Evolutionary conservation across 1,140 invertebrate genomes (phyloP), one percentile per base, ranked within the genome.

Genomic region (Drosophila takahashii): DNA sequence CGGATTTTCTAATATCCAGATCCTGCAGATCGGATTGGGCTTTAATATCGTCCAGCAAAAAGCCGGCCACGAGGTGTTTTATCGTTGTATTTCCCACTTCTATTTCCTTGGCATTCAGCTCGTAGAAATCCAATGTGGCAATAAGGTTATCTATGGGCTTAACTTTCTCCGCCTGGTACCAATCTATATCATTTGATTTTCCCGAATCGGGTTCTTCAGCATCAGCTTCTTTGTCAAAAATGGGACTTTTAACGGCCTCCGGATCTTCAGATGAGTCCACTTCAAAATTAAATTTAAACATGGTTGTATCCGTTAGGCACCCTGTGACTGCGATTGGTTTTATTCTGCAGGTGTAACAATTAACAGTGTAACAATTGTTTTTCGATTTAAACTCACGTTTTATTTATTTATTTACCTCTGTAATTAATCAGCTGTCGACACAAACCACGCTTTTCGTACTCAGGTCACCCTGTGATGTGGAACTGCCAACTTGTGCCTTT

Each of bases 1-100:
- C 95, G 7, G 95, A 95, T 76, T 94, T 92, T 58, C 94, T 79
- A 36, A 95, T 92, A 47, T 92, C 91, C 70, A 91, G 58, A 75
- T 67, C 67, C 16, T 80, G 62, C 80, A 83, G 45, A 16, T 93
- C 78, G 69, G 92, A 77, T 75, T 84, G 69, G 2, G 48, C 13
- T 52, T 81, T 90, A 1, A 91, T 90, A 42, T 91, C 79, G n/a
- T 91, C 67, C 7, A 91, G 60, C 7, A 91, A 36, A 42, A 80
- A 86, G 0, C 90, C 90, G 0, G 90, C 84, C 7, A 90, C 67
- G 8, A 91, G 53, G 58, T 91, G 80, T 2, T 65, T 47, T 7
- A 91, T 27, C 9, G 61, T 47, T 1, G 54, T 51, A 2, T 50
- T 74, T 16, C 74, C 78, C 34, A 79, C 22, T 7, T 65, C 44